Base-by-base conservation (phyloP, 2,797 vertebrate genomes). In the Notoglanidium macrostoma region DNA sequence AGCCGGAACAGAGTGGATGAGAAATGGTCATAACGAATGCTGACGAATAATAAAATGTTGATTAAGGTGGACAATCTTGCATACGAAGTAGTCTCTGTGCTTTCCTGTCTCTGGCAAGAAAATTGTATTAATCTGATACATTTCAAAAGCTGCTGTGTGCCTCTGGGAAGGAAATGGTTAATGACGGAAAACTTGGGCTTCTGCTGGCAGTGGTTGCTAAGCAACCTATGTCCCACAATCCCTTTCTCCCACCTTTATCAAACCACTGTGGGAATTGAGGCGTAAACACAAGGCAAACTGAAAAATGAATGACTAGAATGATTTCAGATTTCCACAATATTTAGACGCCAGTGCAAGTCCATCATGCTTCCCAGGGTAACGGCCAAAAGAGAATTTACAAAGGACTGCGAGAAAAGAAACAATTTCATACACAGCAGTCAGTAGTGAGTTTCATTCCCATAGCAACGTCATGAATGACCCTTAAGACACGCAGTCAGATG, bases 221-320 rank as follows among this genome's bases (percentile, higher is more conserved):
- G 88, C 78, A 84, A 92, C 88, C 67, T 57, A 59, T 87, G 70
- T 87, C 87, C 79, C 86, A 85, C 85, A 86, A 87, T 86, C 85
- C 79, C 76, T 59, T 70, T 76, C 86, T 72, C 73, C 87, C 82
- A 79, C 55, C 84, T 70, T 55, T 46, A 57, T 63, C 82, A 72
- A 54, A 57, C 63, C 83, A 78, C 77, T 59, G 86, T 85, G 85
- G 74, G 74, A 89, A 70, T 8, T 51, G 40, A 84, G 55, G 63
- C 51, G 17, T 85, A 81, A 83, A 80, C 77, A 87, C 68, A 86
- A 86, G 57, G 87, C 61, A 63, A 89, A 29, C 70, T 65, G 23
- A 85, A 40, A 83, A 84, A 83, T 80, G 63, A 80, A 79, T 55
- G 44, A 85, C 59, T 85, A 57, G 63, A 79, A 72, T 54, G 44